These are phyloP conservation scores for Lobophora halterata DNA, from an alignment of 2,888 invertebrate genomes.

Conservation along the genomic window DNA sequence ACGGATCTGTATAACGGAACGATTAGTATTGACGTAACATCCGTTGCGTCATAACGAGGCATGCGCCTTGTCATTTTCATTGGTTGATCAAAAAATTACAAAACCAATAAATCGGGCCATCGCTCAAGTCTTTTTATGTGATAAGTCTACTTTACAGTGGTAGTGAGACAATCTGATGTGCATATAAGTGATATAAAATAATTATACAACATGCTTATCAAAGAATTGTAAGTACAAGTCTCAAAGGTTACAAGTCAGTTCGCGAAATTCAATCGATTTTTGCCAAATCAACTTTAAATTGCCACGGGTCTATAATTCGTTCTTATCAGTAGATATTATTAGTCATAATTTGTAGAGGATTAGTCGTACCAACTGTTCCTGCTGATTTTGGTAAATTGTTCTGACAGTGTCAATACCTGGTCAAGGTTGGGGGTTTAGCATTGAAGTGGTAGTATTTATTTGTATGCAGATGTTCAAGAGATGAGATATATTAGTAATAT, in stretches of 20 bases:
- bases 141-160: conserved; percentile 68
- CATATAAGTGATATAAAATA: conserved; percentile 69
- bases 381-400: conserved; percentile 28
- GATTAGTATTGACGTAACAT: conserved; percentile 77
- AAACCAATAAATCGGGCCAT: conserved; percentile 68
- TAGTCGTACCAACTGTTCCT: conserved; percentile 20
- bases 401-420: conserved; percentile 65
- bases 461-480: conserved; percentile 46
- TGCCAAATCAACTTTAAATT: conserved; percentile 43
- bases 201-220: conserved; percentile 83
- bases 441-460: conserved; percentile 30
- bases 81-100: conserved; percentile 73
- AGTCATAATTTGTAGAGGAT: conserved; percentile 25
- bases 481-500: no score
- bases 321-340: conserved; percentile 44
- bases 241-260: conserved; percentile 63
- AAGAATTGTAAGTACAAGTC: conserved; percentile 84
- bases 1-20: conserved; percentile 35
- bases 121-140: conserved; percentile 77
- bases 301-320: conserved; percentile 41
- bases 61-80: conserved; percentile 82
- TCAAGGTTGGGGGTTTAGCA: conserved; percentile 56
- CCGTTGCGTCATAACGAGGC: conserved; percentile 82
- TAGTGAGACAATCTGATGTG: conserved; percentile 79
- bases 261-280: conserved; percentile 74